These are phyloP conservation scores for Drosophila emarginata DNA, from an alignment of 2,888 invertebrate species.

Conservation along the genomic window DNA sequence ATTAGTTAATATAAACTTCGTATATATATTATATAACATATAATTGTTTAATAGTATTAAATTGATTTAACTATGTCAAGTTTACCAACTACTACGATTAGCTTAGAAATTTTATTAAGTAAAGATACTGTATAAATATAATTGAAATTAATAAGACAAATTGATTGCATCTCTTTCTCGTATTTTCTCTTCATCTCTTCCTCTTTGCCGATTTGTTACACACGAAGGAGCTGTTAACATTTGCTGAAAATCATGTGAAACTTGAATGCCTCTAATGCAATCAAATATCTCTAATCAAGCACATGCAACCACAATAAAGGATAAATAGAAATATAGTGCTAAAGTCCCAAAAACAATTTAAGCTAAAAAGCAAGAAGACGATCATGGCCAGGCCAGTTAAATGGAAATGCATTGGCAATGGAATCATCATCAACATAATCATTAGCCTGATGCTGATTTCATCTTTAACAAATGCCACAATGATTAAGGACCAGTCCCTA, in stretches of 20 bases:
- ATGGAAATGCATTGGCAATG: constrained; percentile 30
- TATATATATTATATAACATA: no score
- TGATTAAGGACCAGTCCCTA: constrained; percentile 32
- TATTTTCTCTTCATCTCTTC: neutral
- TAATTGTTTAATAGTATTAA: no score
- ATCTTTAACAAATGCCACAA: constrained; percentile 51
- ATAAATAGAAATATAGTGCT: constrained; percentile 45
- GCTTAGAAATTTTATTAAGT: neutral
- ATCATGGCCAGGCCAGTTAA: constrained; percentile 50
- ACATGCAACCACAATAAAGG: constrained; percentile 40
- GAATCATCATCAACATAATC: constrained; percentile 36
- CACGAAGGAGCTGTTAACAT: neutral
- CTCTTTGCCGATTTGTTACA: neutral
- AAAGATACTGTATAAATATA: neutral
- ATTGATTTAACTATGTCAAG: neutral
- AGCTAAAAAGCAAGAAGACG: constrained; percentile 23
- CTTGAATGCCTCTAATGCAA: constrained; percentile 7
- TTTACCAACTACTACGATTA: neutral
- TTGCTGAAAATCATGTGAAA: constrained; percentile 42
- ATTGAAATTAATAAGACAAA: constrained; percentile 4
- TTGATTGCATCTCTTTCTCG: neutral
- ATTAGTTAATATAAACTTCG: no score
- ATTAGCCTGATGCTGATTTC: constrained; percentile 26
- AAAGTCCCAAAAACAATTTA: constrained; percentile 9
- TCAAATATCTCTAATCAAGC: constrained; percentile 65